Conservation (phyloP, 2,888 invertebrate genomes). For the Choreutis nemorana region DNA sequence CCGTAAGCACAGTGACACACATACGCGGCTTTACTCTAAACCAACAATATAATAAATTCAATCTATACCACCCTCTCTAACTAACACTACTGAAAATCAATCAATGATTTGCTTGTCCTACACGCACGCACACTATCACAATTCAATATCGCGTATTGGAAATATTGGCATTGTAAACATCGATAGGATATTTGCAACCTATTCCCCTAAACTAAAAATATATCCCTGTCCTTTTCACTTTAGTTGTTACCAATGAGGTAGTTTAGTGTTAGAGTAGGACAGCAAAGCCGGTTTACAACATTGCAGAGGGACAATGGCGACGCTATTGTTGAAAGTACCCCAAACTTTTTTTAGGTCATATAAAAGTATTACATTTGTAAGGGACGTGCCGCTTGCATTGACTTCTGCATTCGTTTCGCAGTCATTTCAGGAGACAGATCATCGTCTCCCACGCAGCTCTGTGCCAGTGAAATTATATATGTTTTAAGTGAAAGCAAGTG, state of each 20-base stretch:
- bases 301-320: slow-evolving; percentile 56
- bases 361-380: slow-evolving; percentile 62
- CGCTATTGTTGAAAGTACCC: slow-evolving; percentile 63
- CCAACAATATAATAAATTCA: slow-evolving; percentile 65
- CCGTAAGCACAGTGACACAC: slow-evolving; percentile 62
- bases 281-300: slow-evolving; percentile 43
- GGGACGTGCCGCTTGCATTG: slow-evolving; percentile 53
- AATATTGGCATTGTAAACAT: slow-evolving; percentile 64
- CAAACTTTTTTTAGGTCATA: slow-evolving; percentile 64
- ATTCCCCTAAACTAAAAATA: slow-evolving; percentile 31
- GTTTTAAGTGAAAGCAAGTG: slow-evolving; percentile 12
- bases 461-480: slow-evolving; percentile 22
- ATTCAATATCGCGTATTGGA: slow-evolving; percentile 30
- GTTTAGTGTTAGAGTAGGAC: slow-evolving; percentile 28
- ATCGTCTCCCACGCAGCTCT: slow-evolving; percentile 48
- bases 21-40: slow-evolving; percentile 64
- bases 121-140: slow-evolving; percentile 30
- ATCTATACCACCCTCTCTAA: slow-evolving; percentile 57
- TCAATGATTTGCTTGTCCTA: slow-evolving; percentile 40
- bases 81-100: slow-evolving; percentile 35
- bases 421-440: slow-evolving; percentile 40
- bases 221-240: slow-evolving; percentile 32
- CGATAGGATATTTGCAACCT: slow-evolving; percentile 56
- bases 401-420: slow-evolving; percentile 59
- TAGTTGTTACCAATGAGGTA: slow-evolving; percentile 12